These are phyloP conservation scores for Zygothrica quintamaculata DNA, from an alignment of 2,888 invertebrate species.

Conservation along the genomic window DNA sequence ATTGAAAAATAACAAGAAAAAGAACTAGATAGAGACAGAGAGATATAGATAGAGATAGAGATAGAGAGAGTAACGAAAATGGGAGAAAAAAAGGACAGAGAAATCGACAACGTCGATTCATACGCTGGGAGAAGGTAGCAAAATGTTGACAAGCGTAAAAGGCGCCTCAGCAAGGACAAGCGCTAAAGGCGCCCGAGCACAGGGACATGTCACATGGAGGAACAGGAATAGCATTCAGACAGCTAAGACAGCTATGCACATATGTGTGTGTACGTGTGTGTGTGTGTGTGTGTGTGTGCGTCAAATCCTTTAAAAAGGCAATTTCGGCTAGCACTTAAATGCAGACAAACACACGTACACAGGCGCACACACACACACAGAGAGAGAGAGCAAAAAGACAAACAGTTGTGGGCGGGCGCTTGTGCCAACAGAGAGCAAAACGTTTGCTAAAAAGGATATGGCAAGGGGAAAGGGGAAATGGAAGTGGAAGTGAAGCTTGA, in stretches of 20 bases:
- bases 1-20: constrained; percentile 47
- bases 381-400: constrained; percentile 47
- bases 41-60: too few species aligned
- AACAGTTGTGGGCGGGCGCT: constrained; percentile 30
- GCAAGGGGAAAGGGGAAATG: neutral
- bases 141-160: constrained; percentile 69
- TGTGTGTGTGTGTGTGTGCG: constrained; percentile 49
- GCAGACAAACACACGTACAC: constrained; percentile 75
- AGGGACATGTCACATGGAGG: constrained; percentile 43
- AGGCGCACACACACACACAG: constrained; percentile 80
- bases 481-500: constrained; percentile 2
- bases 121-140: constrained; percentile 17
- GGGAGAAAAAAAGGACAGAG: constrained; percentile 49
- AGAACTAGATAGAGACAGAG: constrained; percentile 33
- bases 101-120: constrained; percentile 56
- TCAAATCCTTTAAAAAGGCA: constrained; percentile 81
- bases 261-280: constrained; percentile 9
- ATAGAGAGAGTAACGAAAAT: too few species aligned
- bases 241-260: constrained; percentile 9
- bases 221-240: constrained; percentile 24
- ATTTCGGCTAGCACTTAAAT: constrained; percentile 79
- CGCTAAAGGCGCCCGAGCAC: constrained; percentile 24
- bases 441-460: constrained; percentile 30
- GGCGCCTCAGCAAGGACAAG: constrained; percentile 51
- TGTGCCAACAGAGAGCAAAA: constrained; percentile 39